phyloP scores from a whole-genome alignment of 1,140 invertebrate genomes.

The Megathymus violae region DNA sequence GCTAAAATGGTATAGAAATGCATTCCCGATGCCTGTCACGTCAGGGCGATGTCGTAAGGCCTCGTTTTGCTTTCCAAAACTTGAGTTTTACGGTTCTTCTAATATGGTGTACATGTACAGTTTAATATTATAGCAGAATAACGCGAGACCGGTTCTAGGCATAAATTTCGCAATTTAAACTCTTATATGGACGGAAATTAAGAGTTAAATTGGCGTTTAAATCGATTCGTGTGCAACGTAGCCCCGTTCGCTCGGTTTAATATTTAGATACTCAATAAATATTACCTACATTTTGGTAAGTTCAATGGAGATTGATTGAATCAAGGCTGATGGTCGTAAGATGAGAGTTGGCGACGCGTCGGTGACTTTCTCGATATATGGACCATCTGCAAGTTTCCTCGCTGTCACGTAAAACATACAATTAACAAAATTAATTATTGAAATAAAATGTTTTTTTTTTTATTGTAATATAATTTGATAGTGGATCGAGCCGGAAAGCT shows the following conservation, averaged over 20 bases:
- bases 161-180: not conserved
- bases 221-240: not conserved
- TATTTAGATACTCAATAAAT: not conserved
- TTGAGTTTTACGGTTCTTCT: conserved; percentile 19
- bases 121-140: conserved; percentile 19
- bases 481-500: too few species aligned
- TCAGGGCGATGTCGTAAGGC: conserved; percentile 42
- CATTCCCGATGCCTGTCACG: conserved; percentile 37
- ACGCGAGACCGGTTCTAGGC: not conserved
- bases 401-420: too few species aligned
- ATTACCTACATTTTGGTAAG: not conserved
- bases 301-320: not conserved
- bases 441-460: too few species aligned
- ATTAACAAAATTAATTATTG: too few species aligned
- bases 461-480: too few species aligned
- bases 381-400: too few species aligned
- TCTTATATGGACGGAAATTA: not conserved
- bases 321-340: too few species aligned
- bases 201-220: not conserved
- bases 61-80: conserved; percentile 37
- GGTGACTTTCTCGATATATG: too few species aligned
- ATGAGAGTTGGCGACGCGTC: too few species aligned
- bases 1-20: conserved; percentile 67
- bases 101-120: conserved; percentile 18
- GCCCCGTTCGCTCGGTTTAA: not conserved